Base-by-base conservation (phyloP, 1,140 invertebrate species). In the Latrodectus geometricus region DNA sequence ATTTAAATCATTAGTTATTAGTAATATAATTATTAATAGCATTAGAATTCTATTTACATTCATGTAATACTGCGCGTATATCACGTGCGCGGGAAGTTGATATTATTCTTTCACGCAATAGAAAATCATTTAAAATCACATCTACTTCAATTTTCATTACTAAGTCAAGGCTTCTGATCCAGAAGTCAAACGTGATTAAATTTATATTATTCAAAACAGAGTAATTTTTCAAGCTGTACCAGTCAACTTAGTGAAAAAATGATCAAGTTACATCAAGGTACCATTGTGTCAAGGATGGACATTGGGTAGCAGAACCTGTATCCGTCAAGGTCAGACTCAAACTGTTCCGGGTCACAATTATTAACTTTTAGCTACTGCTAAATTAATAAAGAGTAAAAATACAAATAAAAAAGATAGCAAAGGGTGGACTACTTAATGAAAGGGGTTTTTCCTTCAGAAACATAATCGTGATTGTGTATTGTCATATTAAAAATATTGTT, bases 301-400 rank as follows among this genome's bases (percentile, higher is more conserved):
- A 74, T 21, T 66, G 14, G 72, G 70, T 21, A 52, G 23, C 20
- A 68, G 35, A 83, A 83, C 81, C 72, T 66, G 81, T 83, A 70
- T 75, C n/a, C 48, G 8, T 35, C 72, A 83, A 83, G 81, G 81
- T 83, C 81, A 66, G 8, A 14, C 56, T n/a, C 48, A n/a, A 50
- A 50, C 61, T 75, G 72, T 83, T 83, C 81, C 81, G 81, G 81
- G 81, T 83, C 81, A 83, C 56, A 21, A 83, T 83, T 83, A 83
- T 56, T 17, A 21, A 50, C 72, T 61, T 73, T 56, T 17, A 5
- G 79, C 81, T 83, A 83, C 81, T 48, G 81, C 66, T 23, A 23
- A 56, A 72, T 82, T 74, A 56, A 56, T 76, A 76, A 76, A 52
- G 50, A 50, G 50, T 21, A 76, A 76, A 61, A 20, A 74, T 52